Evolutionary conservation across 1,140 invertebrate genomes (phyloP), one percentile per base, ranked within the genome.

Genomic region (Eupeodes corollae): DNA sequence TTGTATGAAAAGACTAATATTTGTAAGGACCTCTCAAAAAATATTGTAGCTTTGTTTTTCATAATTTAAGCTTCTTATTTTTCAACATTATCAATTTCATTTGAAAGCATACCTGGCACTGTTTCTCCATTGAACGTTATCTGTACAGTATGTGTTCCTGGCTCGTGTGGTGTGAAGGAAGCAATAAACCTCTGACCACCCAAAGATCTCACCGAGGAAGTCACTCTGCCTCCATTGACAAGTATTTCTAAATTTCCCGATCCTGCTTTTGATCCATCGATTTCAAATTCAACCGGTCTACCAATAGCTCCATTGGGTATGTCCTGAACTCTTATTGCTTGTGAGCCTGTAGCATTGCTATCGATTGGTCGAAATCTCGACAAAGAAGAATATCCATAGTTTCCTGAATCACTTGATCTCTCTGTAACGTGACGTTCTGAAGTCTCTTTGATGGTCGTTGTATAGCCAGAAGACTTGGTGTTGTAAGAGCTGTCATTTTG

Each of bases 221-320:
- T 91, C 13, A 98, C 92, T 46, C 91, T 79, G 10, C 94, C 91
- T 39, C 91, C 91, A 67, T 97, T 96, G 0, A 99, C 92, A 45
- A 97, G 77, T 48, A 98, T 91, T 68, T 98, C 95, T 52, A 98
- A 73, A 71, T 98, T 94, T 39, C 95, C 95, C 18, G 91, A 91
- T 34, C 95, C 95, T 26, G 95, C 94, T 51, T 80, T 79, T 39
- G 88, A 87, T 31, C 93, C 93, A 72, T 98, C 92, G 70, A 98
- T 95, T 76, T 96, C 89, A 76, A 98, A 98, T 70, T 91, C 87
- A 11, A 96, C 89, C 38, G 88, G 88, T 67, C 88, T 79, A 51
- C 90, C 88, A 18, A 94, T 78, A 14, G 86, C 73, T 48, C 87
- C 88, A 69, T 91, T 85, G 41, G 88, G 83, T 56, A 89, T 87